Percentiles rank a stretch among this genome's conserved stretches.
These are phyloP conservation scores for Standfussiana lucernea DNA, from an alignment of 2,888 invertebrate species.

Conservation along the genomic window DNA sequence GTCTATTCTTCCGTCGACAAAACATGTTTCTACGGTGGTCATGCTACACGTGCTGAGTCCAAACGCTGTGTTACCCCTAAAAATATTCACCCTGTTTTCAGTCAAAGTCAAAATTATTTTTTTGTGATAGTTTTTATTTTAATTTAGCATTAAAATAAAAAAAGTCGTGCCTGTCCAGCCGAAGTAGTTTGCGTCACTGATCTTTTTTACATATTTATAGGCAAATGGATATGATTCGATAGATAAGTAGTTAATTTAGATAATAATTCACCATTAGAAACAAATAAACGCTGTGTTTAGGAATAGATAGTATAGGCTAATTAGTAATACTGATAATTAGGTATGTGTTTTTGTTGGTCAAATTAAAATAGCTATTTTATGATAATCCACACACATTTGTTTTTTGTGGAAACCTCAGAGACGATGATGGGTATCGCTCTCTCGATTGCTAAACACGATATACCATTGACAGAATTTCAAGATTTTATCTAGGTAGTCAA, in stretches of 20 bases:
- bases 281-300: constrained; percentile 38
- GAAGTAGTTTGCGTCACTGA: background rate
- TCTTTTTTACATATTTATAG: background rate
- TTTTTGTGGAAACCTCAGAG: background rate
- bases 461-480: background rate
- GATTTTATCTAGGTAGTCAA: background rate
- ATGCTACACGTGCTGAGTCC: too few species aligned
- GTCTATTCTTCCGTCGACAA: too few species aligned
- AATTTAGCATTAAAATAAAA: constrained; percentile 3
- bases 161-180: constrained; percentile 26
- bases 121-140: background rate
- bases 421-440: background rate
- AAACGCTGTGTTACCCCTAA: background rate
- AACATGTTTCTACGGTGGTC: too few species aligned
- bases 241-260: constrained; percentile 6
- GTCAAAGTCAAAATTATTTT: background rate
- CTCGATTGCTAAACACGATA: background rate
- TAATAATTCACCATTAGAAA: constrained; percentile 19
- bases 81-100: background rate
- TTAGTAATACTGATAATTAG: constrained; percentile 1
- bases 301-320: background rate
- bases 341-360: background rate
- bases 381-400: background rate
- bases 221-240: constrained; percentile 9
- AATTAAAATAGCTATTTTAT: background rate